A percentile compares a stretch with the other conserved stretches of the same genome.
Conservation (phyloP, 1,140 invertebrate genomes). For the Bombyx mandarina region DNA sequence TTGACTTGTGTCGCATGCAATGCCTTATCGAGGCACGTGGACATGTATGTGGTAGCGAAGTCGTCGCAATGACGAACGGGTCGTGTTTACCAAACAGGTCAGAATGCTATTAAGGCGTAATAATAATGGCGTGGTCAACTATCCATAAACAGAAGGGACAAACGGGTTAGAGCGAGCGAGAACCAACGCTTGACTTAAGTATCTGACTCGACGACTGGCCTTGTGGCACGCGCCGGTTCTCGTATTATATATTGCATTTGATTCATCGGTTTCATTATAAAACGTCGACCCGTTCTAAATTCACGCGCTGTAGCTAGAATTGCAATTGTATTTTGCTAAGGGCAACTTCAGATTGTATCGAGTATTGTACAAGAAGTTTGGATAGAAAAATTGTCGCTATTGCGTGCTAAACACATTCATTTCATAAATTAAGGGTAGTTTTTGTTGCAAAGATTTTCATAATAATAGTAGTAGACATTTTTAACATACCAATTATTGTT, state of each 20-base stretch:
- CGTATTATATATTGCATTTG: conserved; percentile 35
- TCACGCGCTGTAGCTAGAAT: conserved; percentile 3
- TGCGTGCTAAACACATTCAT: no score
- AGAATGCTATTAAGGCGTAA: conserved; percentile 16
- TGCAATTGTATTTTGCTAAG: no score
- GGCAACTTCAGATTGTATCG: no score
- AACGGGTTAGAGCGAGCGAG: conserved; percentile 32
- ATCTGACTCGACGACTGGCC: conserved; percentile 48
- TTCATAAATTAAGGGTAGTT: no score
- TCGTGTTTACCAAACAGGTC: conserved; percentile 21
- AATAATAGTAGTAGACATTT: no score
- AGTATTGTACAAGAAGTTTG: no score
- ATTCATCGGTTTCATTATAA: conserved; percentile 47
- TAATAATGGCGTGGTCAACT: conserved; percentile 18
- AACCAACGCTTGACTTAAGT: conserved; percentile 22
- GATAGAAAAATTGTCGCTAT: no score
- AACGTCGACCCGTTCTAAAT: conserved; percentile 17
- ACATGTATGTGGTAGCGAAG: conserved; percentile 19
- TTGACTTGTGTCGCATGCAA: conserved; percentile 39
- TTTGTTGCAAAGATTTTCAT: no score
- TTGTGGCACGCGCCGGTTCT: conserved; percentile 59
- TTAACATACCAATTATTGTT: no score
- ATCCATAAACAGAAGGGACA: conserved; percentile 26
- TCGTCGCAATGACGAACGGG: conserved; percentile 38
- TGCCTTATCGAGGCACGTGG: conserved; percentile 44